Conservation (phyloP, 2,888 invertebrate species). For the Diaprepes abbreviatus region DNA sequence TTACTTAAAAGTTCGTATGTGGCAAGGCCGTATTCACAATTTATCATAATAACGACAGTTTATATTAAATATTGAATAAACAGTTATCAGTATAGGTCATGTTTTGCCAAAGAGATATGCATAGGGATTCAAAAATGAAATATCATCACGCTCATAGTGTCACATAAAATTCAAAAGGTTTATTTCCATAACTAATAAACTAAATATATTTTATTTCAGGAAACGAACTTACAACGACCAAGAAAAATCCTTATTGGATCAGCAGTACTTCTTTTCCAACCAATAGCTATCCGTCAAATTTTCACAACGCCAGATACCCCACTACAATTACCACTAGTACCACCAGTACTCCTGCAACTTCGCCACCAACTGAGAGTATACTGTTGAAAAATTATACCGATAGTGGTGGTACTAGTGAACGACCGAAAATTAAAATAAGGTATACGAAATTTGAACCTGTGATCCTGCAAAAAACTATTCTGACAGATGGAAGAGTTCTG, state of each 20-base stretch:
- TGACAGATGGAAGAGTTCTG: constrained; percentile 63
- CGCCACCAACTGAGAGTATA: background rate
- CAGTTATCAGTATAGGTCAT: too few species aligned
- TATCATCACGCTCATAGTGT: too few species aligned
- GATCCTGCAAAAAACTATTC: constrained; percentile 64
- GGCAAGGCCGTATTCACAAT: too few species aligned
- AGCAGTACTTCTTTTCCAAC: constrained; percentile 25
- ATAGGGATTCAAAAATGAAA: too few species aligned
- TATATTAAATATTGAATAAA: too few species aligned
- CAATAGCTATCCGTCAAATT: background rate
- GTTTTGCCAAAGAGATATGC: too few species aligned
- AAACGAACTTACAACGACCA: constrained; percentile 24
- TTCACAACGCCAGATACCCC: constrained; percentile 30
- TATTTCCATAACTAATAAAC: too few species aligned
- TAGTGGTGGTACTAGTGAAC: background rate
- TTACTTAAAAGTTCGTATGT: too few species aligned
- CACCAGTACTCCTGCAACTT: constrained; percentile 37
- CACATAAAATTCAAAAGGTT: too few species aligned
- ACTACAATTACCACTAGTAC: constrained; percentile 53
- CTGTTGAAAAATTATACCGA: background rate
- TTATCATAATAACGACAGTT: too few species aligned
- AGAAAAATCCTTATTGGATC: constrained; percentile 16
- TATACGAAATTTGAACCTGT: constrained; percentile 65
- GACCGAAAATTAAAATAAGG: constrained; percentile 55
- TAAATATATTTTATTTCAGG: too few species aligned